Evolutionary conservation across 2,888 invertebrate species (phyloP).

Genomic region (Drosophila helvetica): DNA sequence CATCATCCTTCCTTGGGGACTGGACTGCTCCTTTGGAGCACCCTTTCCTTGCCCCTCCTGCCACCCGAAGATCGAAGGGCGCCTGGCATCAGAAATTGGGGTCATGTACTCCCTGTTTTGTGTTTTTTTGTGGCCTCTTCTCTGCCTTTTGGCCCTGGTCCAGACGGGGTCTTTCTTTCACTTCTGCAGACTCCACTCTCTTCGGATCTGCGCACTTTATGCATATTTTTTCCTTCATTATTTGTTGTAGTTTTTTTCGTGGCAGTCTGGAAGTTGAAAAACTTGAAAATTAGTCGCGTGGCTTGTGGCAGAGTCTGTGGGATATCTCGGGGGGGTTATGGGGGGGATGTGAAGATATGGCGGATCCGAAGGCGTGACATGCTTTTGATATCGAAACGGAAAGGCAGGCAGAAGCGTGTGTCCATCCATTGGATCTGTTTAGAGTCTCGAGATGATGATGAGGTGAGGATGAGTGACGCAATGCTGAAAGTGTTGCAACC

Average conservation of each 20-base stretch:
- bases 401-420: slow-evolving; percentile 17
- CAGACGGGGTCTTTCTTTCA: slow-evolving; percentile 50
- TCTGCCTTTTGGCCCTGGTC: slow-evolving; percentile 13
- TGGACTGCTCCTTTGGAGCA: slow-evolving; percentile 11
- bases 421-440: slow-evolving; percentile 33
- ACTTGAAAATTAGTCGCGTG: slow-evolving; percentile 51
- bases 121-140: not conserved
- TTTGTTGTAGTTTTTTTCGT: slow-evolving; percentile 17
- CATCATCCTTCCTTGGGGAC: slow-evolving; percentile 67
- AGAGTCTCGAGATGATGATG: slow-evolving; percentile 13
- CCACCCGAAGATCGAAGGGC: slow-evolving; percentile 45
- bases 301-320: slow-evolving; percentile 13
- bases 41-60: not conserved
- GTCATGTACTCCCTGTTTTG: slow-evolving; percentile 66
- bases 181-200: slow-evolving; percentile 29
- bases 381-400: slow-evolving; percentile 18
- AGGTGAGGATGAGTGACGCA: slow-evolving; percentile 24
- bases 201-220: slow-evolving; percentile 18
- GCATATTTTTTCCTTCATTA: slow-evolving; percentile 28
- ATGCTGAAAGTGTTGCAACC: slow-evolving; percentile 18
- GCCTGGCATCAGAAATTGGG: slow-evolving; percentile 70
- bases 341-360: no score
- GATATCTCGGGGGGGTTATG: not conserved
- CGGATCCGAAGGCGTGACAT: slow-evolving; percentile 29
- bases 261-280: slow-evolving; percentile 24